Conservation (phyloP, 2,113 vertebrate genomes). For the Nycticorax nycticorax region DNA sequence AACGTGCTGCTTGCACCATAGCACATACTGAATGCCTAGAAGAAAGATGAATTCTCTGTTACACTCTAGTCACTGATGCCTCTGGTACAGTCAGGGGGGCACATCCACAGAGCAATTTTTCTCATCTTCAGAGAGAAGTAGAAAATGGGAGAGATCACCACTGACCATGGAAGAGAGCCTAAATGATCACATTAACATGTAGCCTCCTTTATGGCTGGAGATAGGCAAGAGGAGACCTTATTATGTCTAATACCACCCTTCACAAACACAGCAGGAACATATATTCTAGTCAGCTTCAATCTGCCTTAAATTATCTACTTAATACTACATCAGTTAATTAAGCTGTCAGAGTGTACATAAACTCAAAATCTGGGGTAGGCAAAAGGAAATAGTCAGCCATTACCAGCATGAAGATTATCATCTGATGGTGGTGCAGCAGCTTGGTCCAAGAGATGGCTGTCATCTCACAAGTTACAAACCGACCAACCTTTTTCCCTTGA, state of each 20-base stretch:
- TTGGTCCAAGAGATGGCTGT: not conserved
- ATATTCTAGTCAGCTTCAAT: not conserved
- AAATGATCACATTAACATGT: not conserved
- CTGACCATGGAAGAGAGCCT: not conserved
- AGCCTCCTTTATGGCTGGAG: not conserved
- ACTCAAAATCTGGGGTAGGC: not conserved
- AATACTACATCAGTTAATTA: not conserved
- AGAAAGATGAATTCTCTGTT: not conserved
- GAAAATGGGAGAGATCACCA: not conserved
- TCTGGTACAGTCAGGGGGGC: not conserved
- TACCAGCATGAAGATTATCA: not conserved
- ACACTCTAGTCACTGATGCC: not conserved
- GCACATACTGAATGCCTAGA: not conserved
- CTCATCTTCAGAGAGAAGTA: not conserved
- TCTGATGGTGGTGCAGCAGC: not conserved
- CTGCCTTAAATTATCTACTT: not conserved
- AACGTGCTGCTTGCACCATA: not conserved
- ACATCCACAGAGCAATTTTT: not conserved
- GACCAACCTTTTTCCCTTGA: not conserved
- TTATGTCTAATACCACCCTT: not conserved
- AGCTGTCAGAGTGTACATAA: not conserved
- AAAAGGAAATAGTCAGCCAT: not conserved
- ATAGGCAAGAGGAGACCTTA: not conserved
- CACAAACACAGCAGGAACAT: not conserved
- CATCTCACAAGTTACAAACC: not conserved